A percentile compares a stretch with the other conserved stretches of the same genome.
These are phyloP conservation scores for Apotomis capreana DNA, from an alignment of 2,888 invertebrate species.

Conservation along the genomic window DNA sequence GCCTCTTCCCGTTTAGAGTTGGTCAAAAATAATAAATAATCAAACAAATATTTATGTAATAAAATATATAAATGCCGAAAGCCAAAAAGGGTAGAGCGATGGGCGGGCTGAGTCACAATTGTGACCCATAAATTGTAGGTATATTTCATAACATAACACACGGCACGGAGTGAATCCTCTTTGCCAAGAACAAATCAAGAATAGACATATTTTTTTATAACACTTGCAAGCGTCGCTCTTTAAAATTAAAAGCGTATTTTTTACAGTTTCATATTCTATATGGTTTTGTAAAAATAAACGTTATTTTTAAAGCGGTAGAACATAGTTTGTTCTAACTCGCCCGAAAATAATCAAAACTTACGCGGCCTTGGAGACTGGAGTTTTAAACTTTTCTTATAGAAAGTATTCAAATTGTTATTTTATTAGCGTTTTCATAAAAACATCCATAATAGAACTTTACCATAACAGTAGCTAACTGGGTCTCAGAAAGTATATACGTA, in stretches of 20 bases:
- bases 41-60: no score
- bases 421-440: slow-evolving; percentile 7
- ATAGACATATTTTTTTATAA: background rate
- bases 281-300: slow-evolving; percentile 12
- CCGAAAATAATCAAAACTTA: slow-evolving; percentile 6
- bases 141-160: no score
- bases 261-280: slow-evolving; percentile 2
- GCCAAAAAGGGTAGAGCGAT: no score
- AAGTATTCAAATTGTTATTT: slow-evolving; percentile 13
- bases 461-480: background rate
- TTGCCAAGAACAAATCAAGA: no score
- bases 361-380: background rate
- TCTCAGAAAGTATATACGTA: background rate
- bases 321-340: slow-evolving; percentile 19
- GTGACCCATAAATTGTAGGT: no score
- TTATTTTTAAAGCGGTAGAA: slow-evolving; percentile 16
- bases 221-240: background rate
- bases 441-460: background rate
- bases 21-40: no score
- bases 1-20: no score
- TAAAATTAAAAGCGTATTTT: slow-evolving; percentile 5
- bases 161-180: no score
- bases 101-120: no score
- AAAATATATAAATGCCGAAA: no score
- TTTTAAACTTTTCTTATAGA: slow-evolving; percentile 24